Evolutionary conservation across 1,140 invertebrate genomes (phyloP).

Genomic region (Ylistrum balloti): DNA sequence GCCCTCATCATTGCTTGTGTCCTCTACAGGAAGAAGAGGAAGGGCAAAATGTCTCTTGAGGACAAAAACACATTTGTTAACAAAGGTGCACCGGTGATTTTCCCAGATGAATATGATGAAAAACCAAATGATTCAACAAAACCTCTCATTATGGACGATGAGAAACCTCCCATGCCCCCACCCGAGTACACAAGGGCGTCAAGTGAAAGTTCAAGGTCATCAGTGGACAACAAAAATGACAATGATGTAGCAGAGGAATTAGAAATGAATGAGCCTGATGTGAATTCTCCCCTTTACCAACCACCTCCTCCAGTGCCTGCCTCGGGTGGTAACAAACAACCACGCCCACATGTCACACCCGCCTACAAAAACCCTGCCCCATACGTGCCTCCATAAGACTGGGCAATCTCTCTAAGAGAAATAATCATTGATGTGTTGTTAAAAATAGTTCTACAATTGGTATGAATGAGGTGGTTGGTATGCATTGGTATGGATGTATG

Average conservation of each 20-base stretch:
- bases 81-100: constrained; percentile 96
- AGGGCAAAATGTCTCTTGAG: constrained; percentile 90
- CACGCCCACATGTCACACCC: constrained; percentile 75
- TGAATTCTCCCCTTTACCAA: constrained; percentile 86
- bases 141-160: constrained; percentile 95
- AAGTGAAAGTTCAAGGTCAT: constrained; percentile 80
- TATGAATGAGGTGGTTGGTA: not conserved
- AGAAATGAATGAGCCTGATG: constrained; percentile 77
- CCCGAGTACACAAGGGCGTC: constrained; percentile 88
- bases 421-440: not conserved
- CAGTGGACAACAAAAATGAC: constrained; percentile 75
- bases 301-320: constrained; percentile 91
- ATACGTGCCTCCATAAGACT: constrained; percentile 76
- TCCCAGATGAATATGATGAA: constrained; percentile 95
- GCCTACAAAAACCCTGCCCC: constrained; percentile 75
- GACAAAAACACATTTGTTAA: constrained; percentile 88
- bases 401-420: not conserved
- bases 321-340: constrained; percentile 82
- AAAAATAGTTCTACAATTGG: constrained; percentile 1
- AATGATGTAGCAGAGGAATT: constrained; percentile 78
- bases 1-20: constrained; percentile 94
- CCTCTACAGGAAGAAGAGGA: constrained; percentile 91
- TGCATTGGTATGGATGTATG: not conserved
- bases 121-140: constrained; percentile 92
- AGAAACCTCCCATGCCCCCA: constrained; percentile 93